Conservation (phyloP, 2,797 vertebrate species). For the Danionella dracula region DNA sequence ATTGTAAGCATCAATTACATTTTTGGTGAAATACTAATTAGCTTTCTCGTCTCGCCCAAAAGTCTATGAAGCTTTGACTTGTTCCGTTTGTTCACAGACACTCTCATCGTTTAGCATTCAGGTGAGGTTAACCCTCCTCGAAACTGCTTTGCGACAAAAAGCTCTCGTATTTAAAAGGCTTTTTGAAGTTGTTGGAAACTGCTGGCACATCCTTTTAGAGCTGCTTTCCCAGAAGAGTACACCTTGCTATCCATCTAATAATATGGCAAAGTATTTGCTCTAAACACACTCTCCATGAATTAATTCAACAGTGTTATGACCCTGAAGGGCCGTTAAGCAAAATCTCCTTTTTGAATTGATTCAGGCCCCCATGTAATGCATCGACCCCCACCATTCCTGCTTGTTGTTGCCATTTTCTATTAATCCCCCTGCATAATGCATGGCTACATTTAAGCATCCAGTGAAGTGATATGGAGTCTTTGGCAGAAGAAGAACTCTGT, state of each 20-base stretch:
- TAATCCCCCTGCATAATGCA: slow-evolving; percentile 74
- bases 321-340: slow-evolving; percentile 65
- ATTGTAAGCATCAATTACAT: too few relatives aligned
- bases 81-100: background rate
- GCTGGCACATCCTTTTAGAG: slow-evolving; percentile 29
- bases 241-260: slow-evolving; percentile 44
- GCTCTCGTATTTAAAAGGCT: slow-evolving; percentile 24
- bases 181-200: slow-evolving; percentile 29
- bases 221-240: slow-evolving; percentile 30
- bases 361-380: slow-evolving; percentile 64
- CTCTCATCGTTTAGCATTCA: slow-evolving; percentile 6
- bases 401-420: slow-evolving; percentile 67
- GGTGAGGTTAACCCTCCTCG: background rate
- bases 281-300: slow-evolving; percentile 59
- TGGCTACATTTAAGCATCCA: slow-evolving; percentile 76
- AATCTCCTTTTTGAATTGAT: slow-evolving; percentile 68
- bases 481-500: slow-evolving; percentile 60
- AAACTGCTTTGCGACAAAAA: background rate
- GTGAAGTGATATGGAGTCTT: slow-evolving; percentile 71
- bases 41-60: slow-evolving; percentile 5
- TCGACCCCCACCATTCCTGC: slow-evolving; percentile 41
- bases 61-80: slow-evolving; percentile 5
- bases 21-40: background rate
- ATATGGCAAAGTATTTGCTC: slow-evolving; percentile 51
- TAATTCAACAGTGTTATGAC: slow-evolving; percentile 63